These are phyloP conservation scores for Oscheius onirici DNA, from an alignment of 2,888 invertebrate species.

Conservation along the genomic window DNA sequence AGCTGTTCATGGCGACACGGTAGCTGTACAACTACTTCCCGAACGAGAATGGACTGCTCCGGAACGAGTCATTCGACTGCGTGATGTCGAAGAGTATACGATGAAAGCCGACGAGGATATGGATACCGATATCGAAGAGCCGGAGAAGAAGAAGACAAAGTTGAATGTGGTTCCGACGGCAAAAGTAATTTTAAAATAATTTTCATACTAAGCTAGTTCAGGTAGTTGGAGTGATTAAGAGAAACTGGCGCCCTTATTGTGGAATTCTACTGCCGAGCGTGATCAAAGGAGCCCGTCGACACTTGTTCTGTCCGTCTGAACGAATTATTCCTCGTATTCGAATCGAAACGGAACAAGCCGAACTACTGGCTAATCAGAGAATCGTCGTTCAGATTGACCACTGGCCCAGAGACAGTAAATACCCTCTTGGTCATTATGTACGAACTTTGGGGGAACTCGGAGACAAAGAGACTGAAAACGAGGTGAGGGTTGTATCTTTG, in stretches of 20 bases:
- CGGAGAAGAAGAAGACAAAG: constrained; percentile 46
- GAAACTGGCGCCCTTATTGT: constrained; percentile 98
- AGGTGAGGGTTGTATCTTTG: constrained; percentile 75
- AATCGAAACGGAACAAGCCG: constrained; percentile 80
- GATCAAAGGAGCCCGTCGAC: constrained; percentile 75
- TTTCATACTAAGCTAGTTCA: neutral
- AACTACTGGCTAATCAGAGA: constrained; percentile 76
- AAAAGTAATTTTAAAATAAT: too few species aligned
- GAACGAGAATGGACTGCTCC: constrained; percentile 90
- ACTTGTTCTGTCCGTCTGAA: constrained; percentile 93
- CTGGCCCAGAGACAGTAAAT: constrained; percentile 81
- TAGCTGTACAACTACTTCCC: constrained; percentile 88
- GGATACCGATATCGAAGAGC: constrained; percentile 51
- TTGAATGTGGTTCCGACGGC: constrained; percentile 78
- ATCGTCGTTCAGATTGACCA: constrained; percentile 94
- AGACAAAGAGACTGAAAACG: constrained; percentile 93
- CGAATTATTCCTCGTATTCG: constrained; percentile 90
- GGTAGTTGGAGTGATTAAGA: constrained; percentile 90
- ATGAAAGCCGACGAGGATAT: constrained; percentile 51
- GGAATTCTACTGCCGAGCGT: constrained; percentile 83
- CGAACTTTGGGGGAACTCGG: constrained; percentile 90
- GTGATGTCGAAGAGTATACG: constrained; percentile 54
- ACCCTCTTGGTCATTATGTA: constrained; percentile 85
- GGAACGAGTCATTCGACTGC: constrained; percentile 53
- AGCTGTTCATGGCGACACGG: constrained; percentile 89